These are phyloP conservation scores for Rotaria magnacalcarata DNA, from an alignment of 2,888 invertebrate species.

Conservation along the genomic window DNA sequence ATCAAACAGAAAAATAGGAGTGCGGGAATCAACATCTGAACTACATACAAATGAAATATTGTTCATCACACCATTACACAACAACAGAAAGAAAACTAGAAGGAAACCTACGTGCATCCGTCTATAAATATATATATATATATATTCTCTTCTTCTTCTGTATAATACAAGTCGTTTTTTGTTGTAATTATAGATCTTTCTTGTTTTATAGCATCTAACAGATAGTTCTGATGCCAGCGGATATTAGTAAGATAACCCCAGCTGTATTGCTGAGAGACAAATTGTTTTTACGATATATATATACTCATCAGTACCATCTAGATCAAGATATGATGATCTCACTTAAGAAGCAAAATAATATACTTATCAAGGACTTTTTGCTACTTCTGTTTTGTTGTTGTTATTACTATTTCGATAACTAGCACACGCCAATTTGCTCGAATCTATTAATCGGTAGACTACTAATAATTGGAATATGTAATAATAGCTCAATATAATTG, in stretches of 20 bases:
- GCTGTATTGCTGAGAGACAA: background rate
- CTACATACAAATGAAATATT: background rate
- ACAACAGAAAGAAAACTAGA: background rate
- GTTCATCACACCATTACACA: background rate
- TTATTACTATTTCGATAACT: background rate
- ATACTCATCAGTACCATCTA: background rate
- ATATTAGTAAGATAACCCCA: background rate
- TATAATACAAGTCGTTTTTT: background rate
- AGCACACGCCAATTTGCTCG: background rate
- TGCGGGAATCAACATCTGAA: background rate
- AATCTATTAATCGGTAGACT: background rate
- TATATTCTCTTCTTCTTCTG: background rate
- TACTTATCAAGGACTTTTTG: background rate
- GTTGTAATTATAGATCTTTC: background rate
- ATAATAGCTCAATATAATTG: background rate
- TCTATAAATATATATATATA: background rate
- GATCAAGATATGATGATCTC: background rate
- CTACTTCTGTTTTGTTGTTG: background rate
- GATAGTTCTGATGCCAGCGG: background rate
- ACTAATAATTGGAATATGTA: background rate
- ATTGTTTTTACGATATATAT: background rate
- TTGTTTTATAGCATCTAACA: background rate
- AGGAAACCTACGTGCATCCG: background rate
- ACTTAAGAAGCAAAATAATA: background rate
- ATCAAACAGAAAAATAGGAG: background rate